These are phyloP conservation scores for Parnassius glacialis DNA, from an alignment of 2,888 invertebrate genomes.

Conservation along the genomic window DNA sequence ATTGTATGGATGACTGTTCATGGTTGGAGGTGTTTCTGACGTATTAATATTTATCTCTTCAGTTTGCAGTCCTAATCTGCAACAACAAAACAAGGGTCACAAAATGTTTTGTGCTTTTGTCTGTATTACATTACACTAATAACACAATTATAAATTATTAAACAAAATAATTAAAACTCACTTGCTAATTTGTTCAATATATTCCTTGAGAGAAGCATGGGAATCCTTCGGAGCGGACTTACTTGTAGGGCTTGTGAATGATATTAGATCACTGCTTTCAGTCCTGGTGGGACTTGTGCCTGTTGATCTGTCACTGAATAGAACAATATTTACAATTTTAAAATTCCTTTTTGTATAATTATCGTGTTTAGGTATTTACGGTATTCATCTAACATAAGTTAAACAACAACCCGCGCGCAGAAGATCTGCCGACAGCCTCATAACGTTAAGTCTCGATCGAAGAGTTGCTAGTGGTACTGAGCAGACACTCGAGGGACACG, in stretches of 20 bases:
- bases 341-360: too few species aligned
- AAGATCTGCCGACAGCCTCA: too few species aligned
- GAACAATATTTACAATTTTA: background rate
- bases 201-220: constrained; percentile 81
- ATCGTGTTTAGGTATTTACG: too few species aligned
- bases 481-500: too few species aligned
- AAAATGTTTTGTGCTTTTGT: too few species aligned
- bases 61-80: constrained; percentile 68
- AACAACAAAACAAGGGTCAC: constrained; percentile 33
- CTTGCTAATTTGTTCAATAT: constrained; percentile 81
- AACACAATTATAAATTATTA: too few species aligned
- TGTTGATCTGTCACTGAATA: constrained; percentile 53
- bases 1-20: constrained; percentile 68
- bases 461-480: too few species aligned
- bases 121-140: too few species aligned
- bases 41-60: constrained; percentile 59
- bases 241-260: constrained; percentile 84
- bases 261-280: constrained; percentile 83
- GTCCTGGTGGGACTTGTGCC: constrained; percentile 66
- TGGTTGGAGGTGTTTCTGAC: constrained; percentile 52
- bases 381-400: too few species aligned
- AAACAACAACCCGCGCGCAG: too few species aligned
- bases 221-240: constrained; percentile 70
- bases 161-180: constrained; percentile 35
- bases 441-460: too few species aligned